phyloP scores from a whole-genome alignment of 2,888 invertebrate genomes.

The Mesoligia furuncula region DNA sequence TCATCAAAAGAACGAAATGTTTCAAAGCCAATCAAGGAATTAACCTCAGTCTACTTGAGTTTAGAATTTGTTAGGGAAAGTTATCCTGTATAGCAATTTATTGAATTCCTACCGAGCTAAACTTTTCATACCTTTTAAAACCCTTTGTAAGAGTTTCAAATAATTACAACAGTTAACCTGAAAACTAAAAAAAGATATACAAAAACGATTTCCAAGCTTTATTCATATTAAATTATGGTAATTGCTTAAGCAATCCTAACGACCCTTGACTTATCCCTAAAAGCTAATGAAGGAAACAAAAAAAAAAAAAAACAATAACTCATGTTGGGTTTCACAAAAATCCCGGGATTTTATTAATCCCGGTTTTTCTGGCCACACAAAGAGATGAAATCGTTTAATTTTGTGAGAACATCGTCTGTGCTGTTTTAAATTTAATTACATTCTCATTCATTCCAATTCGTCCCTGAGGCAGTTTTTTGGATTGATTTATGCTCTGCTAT shows the following conservation, averaged over 20 bases:
- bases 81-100: constrained; percentile 1
- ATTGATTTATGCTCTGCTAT: constrained; percentile 55
- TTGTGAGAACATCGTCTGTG: constrained; percentile 54
- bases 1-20: not conserved
- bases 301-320: constrained; percentile 27
- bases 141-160: not conserved
- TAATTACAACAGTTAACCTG: not conserved
- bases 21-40: not conserved
- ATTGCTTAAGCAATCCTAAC: not conserved
- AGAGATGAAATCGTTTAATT: constrained; percentile 63
- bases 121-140: not conserved
- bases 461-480: constrained; percentile 52
- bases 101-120: not conserved
- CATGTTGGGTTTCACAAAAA: constrained; percentile 28
- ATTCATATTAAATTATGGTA: constrained; percentile 7
- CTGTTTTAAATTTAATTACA: constrained; percentile 69
- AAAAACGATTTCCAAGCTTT: not conserved
- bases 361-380: constrained; percentile 49
- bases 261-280: not conserved
- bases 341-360: constrained; percentile 39
- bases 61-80: not conserved
- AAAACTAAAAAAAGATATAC: not conserved
- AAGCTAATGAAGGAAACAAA: constrained; percentile 7
- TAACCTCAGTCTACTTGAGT: not conserved
- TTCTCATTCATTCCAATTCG: constrained; percentile 49